Evolutionary conservation across 2,113 vertebrate species (phyloP).

Genomic region (Myrmecobius fasciatus): DNA sequence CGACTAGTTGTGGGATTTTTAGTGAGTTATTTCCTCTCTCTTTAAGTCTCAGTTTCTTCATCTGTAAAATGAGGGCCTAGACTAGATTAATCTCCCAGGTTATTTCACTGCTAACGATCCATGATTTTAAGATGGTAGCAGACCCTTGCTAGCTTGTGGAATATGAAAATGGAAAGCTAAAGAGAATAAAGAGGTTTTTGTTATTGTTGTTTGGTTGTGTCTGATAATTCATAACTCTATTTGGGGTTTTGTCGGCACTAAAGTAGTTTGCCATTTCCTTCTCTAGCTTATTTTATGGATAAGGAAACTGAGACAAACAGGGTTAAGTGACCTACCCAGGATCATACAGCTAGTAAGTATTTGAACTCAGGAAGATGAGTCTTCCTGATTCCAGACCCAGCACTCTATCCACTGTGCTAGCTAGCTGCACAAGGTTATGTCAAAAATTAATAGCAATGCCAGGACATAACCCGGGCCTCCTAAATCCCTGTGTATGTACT

Average conservation of each 20-base stretch:
- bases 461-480: background rate
- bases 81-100: background rate
- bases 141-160: background rate
- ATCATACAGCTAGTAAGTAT: background rate
- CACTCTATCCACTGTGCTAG: background rate
- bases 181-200: background rate
- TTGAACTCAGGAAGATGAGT: background rate
- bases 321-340: background rate
- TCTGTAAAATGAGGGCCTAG: background rate
- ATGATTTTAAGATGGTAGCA: background rate
- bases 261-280: background rate
- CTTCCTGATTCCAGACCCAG: background rate
- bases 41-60: background rate
- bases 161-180: background rate
- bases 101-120: background rate
- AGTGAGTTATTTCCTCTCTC: background rate
- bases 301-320: background rate
- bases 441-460: background rate
- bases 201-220: no score
- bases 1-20: background rate
- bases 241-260: background rate
- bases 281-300: background rate
- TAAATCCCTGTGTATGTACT: background rate
- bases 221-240: background rate
- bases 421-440: background rate